These are phyloP conservation scores for Drosophila mimetica DNA, from an alignment of 2,888 invertebrate genomes.

Conservation along the genomic window DNA sequence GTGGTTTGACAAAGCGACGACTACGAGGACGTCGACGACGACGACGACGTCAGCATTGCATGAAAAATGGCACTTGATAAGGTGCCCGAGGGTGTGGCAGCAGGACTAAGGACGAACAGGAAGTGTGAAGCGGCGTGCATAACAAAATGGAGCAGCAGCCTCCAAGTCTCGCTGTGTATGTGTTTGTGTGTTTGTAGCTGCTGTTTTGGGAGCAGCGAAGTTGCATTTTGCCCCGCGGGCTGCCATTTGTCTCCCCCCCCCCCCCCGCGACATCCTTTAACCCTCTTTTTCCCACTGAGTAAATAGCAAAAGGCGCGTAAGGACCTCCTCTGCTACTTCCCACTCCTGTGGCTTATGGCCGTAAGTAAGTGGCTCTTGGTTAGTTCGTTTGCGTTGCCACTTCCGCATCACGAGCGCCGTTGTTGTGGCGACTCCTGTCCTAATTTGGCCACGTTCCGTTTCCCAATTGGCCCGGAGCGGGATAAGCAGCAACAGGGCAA, in stretches of 20 bases:
- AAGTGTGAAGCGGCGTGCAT: constrained; percentile 70
- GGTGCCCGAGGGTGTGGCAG: constrained; percentile 26
- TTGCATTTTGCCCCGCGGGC: constrained; percentile 60
- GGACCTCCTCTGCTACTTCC: constrained; percentile 16
- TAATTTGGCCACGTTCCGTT: constrained; percentile 72
- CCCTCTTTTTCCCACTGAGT: constrained; percentile 67
- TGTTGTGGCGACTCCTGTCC: constrained; percentile 44
- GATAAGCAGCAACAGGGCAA: background rate
- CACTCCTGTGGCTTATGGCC: constrained; percentile 67
- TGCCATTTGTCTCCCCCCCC: constrained; percentile 62
- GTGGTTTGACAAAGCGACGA: constrained; percentile 67
- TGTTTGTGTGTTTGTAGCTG: constrained; percentile 36
- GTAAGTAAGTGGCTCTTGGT: constrained; percentile 80
- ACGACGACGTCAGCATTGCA: constrained; percentile 59
- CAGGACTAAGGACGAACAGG: constrained; percentile 39
- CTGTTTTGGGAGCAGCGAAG: constrained; percentile 43
- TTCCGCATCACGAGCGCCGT: constrained; percentile 43
- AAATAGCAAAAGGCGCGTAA: constrained; percentile 77
- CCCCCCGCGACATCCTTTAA: constrained; percentile 11
- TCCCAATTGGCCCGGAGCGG: constrained; percentile 64
- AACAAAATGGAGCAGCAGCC: constrained; percentile 47
- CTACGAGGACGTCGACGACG: constrained; percentile 10
- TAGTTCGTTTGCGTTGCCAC: constrained; percentile 68
- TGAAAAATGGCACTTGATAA: constrained; percentile 79
- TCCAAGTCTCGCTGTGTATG: constrained; percentile 11